A percentile compares a stretch with the other conserved stretches of the same genome.
Conservation (phyloP, 2,888 invertebrate genomes). For the Perdita meconis region DNA sequence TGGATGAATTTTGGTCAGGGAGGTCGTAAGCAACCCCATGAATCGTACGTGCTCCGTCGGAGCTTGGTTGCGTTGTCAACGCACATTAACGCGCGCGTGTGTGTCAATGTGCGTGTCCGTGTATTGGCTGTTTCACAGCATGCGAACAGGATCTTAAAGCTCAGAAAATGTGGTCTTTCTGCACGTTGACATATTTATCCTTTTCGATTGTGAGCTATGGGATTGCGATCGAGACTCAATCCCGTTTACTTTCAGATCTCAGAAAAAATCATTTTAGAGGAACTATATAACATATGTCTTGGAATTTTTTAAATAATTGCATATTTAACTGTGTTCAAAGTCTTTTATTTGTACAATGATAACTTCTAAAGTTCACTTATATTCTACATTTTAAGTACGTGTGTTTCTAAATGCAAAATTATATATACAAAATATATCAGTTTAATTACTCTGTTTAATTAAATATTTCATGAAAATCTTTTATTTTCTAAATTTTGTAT, state of each 20-base stretch:
- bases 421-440: no score
- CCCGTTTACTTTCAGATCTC: not conserved
- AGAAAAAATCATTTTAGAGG: not conserved
- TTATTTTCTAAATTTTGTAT: no score
- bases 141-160: not conserved
- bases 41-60: constrained; percentile 70
- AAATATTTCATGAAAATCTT: no score
- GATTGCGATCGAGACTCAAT: not conserved
- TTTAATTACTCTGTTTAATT: no score
- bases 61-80: constrained; percentile 52
- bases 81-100: constrained; percentile 33
- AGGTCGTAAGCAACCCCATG: constrained; percentile 68
- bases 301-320: no score
- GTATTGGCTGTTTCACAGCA: constrained; percentile 35
- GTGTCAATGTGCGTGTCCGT: constrained; percentile 35
- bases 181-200: not conserved
- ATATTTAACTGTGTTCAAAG: no score
- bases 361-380: not conserved
- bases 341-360: not conserved
- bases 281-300: no score
- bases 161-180: not conserved
- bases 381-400: no score
- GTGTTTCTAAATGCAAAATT: no score
- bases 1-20: constrained; percentile 71
- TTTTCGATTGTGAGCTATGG: not conserved